These are phyloP conservation scores for Drosophila yooni DNA, from an alignment of 2,888 invertebrate genomes.

Conservation along the genomic window DNA sequence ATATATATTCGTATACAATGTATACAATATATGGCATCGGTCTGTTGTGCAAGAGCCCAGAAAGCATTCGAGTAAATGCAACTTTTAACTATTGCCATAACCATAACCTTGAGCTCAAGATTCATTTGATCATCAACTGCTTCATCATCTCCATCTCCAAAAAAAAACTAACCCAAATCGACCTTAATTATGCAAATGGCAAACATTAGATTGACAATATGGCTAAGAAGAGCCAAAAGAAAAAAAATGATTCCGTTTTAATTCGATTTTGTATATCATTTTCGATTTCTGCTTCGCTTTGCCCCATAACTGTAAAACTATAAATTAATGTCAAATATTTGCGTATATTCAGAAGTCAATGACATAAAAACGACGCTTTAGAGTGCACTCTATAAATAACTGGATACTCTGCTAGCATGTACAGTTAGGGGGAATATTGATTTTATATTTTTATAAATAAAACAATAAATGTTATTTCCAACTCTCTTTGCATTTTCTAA, in stretches of 20 bases:
- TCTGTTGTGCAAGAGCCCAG: constrained; percentile 58
- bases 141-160: constrained; percentile 9
- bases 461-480: not conserved
- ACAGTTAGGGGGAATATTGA: not conserved
- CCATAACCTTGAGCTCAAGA: constrained; percentile 73
- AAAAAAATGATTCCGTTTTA: constrained; percentile 24
- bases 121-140: constrained; percentile 46
- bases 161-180: constrained; percentile 70
- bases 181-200: constrained; percentile 75
- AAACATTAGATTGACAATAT: constrained; percentile 56
- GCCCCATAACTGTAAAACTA: constrained; percentile 60
- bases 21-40: constrained; percentile 18
- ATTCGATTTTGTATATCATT: constrained; percentile 25
- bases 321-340: constrained; percentile 47
- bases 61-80: constrained; percentile 41
- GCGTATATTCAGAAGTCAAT: constrained; percentile 35
- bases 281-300: constrained; percentile 25
- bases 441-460: not conserved
- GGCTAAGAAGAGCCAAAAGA: constrained; percentile 33
- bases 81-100: constrained; percentile 57
- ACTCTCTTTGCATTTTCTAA: constrained; percentile 1
- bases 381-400: constrained; percentile 15
- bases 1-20: constrained; percentile 8
- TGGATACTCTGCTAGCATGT: not conserved
- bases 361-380: constrained; percentile 36